These are phyloP conservation scores for Volucella zonaria DNA, from an alignment of 2,888 invertebrate species.

Conservation along the genomic window DNA sequence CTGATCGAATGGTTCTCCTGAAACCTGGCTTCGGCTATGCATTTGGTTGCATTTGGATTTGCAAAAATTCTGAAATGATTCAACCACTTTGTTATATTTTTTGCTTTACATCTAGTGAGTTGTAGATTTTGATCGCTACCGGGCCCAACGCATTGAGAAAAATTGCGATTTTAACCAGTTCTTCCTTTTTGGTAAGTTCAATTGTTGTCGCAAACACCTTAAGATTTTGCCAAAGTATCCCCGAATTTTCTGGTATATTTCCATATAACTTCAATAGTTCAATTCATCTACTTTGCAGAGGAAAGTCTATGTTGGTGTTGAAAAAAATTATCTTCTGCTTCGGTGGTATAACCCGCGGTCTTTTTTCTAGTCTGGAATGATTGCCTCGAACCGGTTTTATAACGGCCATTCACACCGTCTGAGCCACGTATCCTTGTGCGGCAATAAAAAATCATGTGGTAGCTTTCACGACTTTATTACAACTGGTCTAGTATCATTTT, in stretches of 20 bases:
- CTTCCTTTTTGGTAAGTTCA: slow-evolving; percentile 70
- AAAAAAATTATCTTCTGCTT: too few relatives aligned
- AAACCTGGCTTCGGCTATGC: slow-evolving; percentile 49
- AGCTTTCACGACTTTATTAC: too few relatives aligned
- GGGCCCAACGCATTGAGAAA: slow-evolving; percentile 75
- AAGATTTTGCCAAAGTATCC: slow-evolving; percentile 67
- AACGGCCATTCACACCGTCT: too few relatives aligned
- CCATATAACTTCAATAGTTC: not conserved
- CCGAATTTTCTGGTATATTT: slow-evolving; percentile 10
- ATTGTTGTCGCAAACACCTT: slow-evolving; percentile 74
- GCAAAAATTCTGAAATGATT: slow-evolving; percentile 72
- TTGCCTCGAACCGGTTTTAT: too few relatives aligned
- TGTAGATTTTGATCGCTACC: slow-evolving; percentile 75
- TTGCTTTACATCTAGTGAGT: slow-evolving; percentile 72
- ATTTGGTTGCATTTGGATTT: slow-evolving; percentile 35
- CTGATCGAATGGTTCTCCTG: too few relatives aligned
- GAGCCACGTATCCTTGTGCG: too few relatives aligned
- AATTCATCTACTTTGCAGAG: too few relatives aligned
- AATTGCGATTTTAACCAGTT: slow-evolving; percentile 74
- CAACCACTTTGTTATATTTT: slow-evolving; percentile 64
- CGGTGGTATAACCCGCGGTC: too few relatives aligned
- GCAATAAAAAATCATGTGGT: too few relatives aligned
- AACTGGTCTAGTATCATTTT: too few relatives aligned
- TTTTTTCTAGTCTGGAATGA: too few relatives aligned
- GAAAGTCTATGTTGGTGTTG: too few relatives aligned